These are phyloP conservation scores for Proales similis DNA, from an alignment of 1,140 invertebrate genomes.

Conservation along the genomic window DNA sequence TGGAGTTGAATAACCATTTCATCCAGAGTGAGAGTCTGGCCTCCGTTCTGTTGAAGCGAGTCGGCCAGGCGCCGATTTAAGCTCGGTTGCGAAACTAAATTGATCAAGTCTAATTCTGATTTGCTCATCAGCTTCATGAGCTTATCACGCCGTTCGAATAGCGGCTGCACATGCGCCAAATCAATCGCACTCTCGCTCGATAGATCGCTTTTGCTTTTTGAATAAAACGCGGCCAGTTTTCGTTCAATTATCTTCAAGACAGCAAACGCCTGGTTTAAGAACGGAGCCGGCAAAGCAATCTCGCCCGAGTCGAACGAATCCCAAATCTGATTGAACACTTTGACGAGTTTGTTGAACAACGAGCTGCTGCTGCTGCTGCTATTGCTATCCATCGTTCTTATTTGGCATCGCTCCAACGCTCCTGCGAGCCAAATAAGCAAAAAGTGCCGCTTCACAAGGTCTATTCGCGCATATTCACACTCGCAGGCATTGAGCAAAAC, in stretches of 20 bases:
- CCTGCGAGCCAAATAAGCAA: constrained; percentile 42
- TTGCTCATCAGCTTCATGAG: too few relatives aligned
- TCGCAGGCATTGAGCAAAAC: constrained; percentile 41
- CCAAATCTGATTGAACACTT: constrained; percentile 8
- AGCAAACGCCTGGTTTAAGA: constrained; percentile 27
- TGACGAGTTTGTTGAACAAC: constrained; percentile 1
- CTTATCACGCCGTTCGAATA: too few relatives aligned
- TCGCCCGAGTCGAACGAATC: not conserved
- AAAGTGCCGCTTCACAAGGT: constrained; percentile 43
- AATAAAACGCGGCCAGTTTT: not conserved
- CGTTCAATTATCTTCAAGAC: not conserved
- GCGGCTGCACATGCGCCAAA: too few relatives aligned
- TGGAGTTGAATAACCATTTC: too few relatives aligned
- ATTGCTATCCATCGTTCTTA: not conserved
- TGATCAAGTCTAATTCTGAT: too few relatives aligned
- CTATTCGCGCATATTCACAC: constrained; percentile 40
- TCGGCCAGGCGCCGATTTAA: too few relatives aligned
- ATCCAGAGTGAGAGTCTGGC: too few relatives aligned
- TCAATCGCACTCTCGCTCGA: too few relatives aligned
- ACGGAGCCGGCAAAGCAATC: not conserved
- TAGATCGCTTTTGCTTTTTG: too few relatives aligned
- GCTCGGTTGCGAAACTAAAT: too few relatives aligned
- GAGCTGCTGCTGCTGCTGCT: not conserved
- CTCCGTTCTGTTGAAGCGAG: too few relatives aligned
- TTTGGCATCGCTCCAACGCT: constrained; percentile 38